Evolutionary conservation across 2,797 vertebrate genomes (phyloP), one percentile per base, ranked within the genome.

Genomic region (Peromyscus aztecus): DNA sequence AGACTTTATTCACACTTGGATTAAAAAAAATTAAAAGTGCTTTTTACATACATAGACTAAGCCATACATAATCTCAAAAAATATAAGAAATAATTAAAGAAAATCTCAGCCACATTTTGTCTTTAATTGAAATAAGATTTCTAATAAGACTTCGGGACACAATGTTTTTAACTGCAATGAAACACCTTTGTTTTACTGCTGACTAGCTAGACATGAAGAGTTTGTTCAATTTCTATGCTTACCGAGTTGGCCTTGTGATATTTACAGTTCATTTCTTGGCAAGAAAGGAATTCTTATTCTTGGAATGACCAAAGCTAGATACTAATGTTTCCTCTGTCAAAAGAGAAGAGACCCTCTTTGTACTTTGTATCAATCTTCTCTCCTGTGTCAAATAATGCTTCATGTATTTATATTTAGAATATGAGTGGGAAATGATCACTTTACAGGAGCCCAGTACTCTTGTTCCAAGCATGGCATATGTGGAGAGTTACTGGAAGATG

Each of bases 261-360:
- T 31, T 90, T 87, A 31, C 19, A 71, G 19, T 40, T 24, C 4
- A 40, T 16, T 94, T 88, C 19, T 76, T 91, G n/a, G 34, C 80
- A 27, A 49, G 13, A 75, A 10, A 46, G 31, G 6, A 92, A 57
- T 76, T 17, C 24, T 95, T 65, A 89, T 19, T 81, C 63, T 91
- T 89, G 12, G 5, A 69, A 34, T 80, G 92, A 40, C 7, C 13
- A 40, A 80, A 10, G 5, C 19, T 82, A 34, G 55, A 1, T 80
- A 92, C 81, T 71, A 77, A 90, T 57, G 24, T 17, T 90, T 90
- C 23, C 3, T 89, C 90, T 88, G 46, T 34, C 37, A 52, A 95
- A 96, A 92, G 24, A 63, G 94, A 91, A 63, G 23, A 21, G 77
- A 27, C 29, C 4, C 10, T 71, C 24, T 6, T 67, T 86, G 31